A percentile compares a stretch with the other conserved stretches of the same genome.
Conservation (phyloP, 1,140 invertebrate species). For the Drosophila takahashii region DNA sequence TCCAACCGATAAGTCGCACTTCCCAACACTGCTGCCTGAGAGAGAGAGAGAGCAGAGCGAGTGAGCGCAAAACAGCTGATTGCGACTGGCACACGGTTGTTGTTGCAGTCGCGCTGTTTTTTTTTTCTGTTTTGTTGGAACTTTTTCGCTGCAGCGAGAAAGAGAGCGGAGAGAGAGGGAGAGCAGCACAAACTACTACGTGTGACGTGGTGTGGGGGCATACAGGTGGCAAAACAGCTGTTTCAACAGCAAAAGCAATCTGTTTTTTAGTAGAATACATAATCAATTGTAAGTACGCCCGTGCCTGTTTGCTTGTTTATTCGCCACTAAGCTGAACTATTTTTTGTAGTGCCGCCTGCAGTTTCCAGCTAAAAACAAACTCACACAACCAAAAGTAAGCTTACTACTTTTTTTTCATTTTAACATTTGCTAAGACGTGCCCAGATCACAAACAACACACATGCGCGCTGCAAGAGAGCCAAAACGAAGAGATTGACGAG, state of each 20-base stretch:
- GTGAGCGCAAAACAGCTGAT: conserved; percentile 65
- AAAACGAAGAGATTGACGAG: conserved; percentile 54
- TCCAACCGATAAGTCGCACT: conserved; percentile 41
- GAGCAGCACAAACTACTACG: conserved; percentile 35
- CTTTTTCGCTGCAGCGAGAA: conserved; percentile 40
- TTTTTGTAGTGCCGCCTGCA: conserved; percentile 60
- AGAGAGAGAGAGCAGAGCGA: conserved; percentile 23
- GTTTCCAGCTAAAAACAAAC: conserved; percentile 34
- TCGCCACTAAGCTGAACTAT: conserved; percentile 54
- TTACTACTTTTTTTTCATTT: conserved; percentile 13
- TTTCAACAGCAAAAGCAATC: conserved; percentile 63
- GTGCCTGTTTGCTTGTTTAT: conserved; percentile 35
- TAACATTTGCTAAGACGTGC: conserved; percentile 67
- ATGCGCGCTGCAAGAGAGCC: conserved; percentile 13
- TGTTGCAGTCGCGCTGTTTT: conserved; percentile 41
- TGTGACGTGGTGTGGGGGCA: conserved; percentile 69
- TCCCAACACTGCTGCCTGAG: conserved; percentile 71
- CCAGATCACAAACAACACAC: conserved; percentile 24
- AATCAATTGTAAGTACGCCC: conserved; percentile 51
- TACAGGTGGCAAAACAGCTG: conserved; percentile 75
- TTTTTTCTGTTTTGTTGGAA: conserved; percentile 26
- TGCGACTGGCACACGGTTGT: conserved; percentile 31
- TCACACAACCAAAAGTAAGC: conserved; percentile 52
- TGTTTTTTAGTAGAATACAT: conserved; percentile 41
- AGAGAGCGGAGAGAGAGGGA: conserved; percentile 48